Evolutionary conservation across 2,113 vertebrate genomes (phyloP).

Genomic region (Poeciliopsis prolifica): DNA sequence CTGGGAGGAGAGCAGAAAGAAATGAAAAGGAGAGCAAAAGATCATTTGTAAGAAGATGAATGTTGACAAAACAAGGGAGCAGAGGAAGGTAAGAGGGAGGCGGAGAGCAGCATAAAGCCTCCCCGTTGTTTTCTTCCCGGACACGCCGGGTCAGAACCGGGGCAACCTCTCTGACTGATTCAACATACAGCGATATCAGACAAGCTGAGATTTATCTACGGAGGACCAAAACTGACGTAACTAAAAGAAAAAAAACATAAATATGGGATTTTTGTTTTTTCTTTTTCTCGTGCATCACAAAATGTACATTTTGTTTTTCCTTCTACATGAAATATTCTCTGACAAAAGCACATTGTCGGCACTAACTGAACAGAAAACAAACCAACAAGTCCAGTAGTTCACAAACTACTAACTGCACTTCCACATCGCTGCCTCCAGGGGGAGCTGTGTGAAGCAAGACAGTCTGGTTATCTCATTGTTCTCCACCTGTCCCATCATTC

Average conservation of each 20-base stretch:
- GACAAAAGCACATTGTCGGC: constrained; percentile 11
- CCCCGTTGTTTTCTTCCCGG: constrained; percentile 66
- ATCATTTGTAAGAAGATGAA: constrained; percentile 10
- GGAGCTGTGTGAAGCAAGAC: constrained; percentile 54
- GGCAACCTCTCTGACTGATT: constrained; percentile 60
- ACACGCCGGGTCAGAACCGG: constrained; percentile 58
- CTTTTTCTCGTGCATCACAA: too few species aligned
- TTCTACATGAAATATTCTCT: too few species aligned
- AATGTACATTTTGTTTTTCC: too few species aligned
- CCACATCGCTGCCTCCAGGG: constrained; percentile 51
- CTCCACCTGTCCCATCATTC: constrained; percentile 74
- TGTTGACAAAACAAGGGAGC: constrained; percentile 18
- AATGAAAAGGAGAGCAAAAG: not conserved
- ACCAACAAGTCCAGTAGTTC: not conserved
- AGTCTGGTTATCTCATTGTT: constrained; percentile 43
- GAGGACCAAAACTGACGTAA: too few species aligned
- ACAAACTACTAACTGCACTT: constrained; percentile 12
- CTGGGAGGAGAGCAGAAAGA: not conserved
- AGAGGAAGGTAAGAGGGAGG: constrained; percentile 12
- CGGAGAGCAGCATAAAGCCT: constrained; percentile 39
- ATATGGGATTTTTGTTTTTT: too few species aligned
- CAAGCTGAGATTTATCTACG: constrained; percentile 55
- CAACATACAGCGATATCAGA: constrained; percentile 55
- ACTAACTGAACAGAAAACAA: constrained; percentile 25
- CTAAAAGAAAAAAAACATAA: too few species aligned